phyloP scores from a whole-genome alignment of 2,113 vertebrate species.

The Carassius auratus region DNA sequence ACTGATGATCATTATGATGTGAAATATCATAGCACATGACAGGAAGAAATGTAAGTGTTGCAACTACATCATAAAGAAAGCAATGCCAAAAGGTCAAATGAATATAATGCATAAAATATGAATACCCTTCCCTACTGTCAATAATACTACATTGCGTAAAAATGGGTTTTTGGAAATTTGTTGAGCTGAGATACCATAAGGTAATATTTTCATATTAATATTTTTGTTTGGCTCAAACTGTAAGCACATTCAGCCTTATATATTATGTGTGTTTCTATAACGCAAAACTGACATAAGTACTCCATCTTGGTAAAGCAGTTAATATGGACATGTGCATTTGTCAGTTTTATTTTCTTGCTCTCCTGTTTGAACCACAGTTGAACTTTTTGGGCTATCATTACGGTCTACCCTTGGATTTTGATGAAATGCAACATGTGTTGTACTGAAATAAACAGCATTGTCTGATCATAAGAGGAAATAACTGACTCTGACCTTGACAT shows the following conservation, averaged over 20 bases:
- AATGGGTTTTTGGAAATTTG: slow-evolving; percentile 38
- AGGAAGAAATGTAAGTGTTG: not conserved
- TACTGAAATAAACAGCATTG: not conserved
- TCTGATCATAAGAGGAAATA: slow-evolving; percentile 18
- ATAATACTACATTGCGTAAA: slow-evolving; percentile 15
- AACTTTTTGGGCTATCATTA: not conserved
- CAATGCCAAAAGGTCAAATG: slow-evolving; percentile 19
- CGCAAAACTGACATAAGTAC: too few relatives aligned
- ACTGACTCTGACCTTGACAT: slow-evolving; percentile 43
- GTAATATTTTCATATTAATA: not conserved
- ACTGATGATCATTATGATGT: not conserved
- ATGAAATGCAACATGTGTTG: not conserved
- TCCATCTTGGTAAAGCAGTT: not conserved
- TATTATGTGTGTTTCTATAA: too few relatives aligned
- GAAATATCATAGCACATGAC: not conserved
- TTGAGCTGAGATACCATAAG: slow-evolving; percentile 34
- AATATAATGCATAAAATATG: not conserved
- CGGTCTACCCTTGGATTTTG: not conserved
- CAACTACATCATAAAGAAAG: not conserved
- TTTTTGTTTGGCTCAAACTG: not conserved
- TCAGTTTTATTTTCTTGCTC: not conserved
- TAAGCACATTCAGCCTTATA: not conserved
- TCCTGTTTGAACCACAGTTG: not conserved
- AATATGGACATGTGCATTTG: not conserved
- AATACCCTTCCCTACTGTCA: not conserved